Percentiles rank a stretch among this genome's conserved stretches.
Evolutionary conservation across 2,113 vertebrate species (phyloP).

Genomic region (Chroicocephalus ridibundus): DNA sequence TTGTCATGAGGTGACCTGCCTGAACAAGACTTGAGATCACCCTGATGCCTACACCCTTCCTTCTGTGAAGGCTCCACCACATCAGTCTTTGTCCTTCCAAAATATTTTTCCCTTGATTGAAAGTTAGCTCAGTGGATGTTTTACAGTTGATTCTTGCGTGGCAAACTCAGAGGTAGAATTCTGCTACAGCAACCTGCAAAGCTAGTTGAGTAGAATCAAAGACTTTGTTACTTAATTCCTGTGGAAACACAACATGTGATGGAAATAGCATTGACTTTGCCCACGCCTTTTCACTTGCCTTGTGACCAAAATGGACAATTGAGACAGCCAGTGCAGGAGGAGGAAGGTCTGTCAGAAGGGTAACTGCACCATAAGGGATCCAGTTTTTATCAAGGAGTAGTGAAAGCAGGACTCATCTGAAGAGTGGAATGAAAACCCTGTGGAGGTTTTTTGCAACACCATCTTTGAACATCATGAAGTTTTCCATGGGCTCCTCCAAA

Average conservation of each 20-base stretch:
- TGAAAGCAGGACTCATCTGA: not conserved
- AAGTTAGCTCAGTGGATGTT: not conserved
- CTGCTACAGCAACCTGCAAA: not conserved
- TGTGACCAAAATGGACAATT: not conserved
- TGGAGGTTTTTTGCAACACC: not conserved
- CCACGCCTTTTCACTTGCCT: not conserved
- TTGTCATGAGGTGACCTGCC: not conserved
- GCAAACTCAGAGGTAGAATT: not conserved
- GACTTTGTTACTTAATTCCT: not conserved
- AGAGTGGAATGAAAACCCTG: accelerated
- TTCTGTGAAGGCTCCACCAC: not conserved
- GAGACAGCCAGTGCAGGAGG: not conserved
- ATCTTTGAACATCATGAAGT: not conserved
- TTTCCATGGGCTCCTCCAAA: not conserved
- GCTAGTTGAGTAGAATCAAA: not conserved
- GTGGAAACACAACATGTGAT: not conserved
- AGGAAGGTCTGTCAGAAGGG: not conserved
- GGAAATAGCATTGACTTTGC: not conserved
- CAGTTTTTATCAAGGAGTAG: not conserved
- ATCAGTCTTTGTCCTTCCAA: not conserved
- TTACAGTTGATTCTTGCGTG: not conserved
- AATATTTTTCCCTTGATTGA: not conserved
- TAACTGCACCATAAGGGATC: not conserved
- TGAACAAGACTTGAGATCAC: not conserved
- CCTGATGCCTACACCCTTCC: not conserved